Evolutionary conservation across 2,113 vertebrate genomes (phyloP).

Genomic region (Corvus hawaiiensis): DNA sequence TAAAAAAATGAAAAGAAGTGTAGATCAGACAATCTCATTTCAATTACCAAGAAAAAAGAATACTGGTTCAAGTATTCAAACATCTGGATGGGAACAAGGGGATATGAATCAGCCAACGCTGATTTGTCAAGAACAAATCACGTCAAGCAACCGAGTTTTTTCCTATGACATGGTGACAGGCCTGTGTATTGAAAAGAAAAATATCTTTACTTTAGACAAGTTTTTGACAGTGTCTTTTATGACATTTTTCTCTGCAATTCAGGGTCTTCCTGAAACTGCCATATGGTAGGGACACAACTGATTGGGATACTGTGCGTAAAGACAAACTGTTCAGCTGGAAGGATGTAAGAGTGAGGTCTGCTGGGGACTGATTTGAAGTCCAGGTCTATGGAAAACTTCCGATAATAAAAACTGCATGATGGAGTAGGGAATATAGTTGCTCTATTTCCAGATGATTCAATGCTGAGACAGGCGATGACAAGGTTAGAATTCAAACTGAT

Average conservation of each 20-base stretch:
- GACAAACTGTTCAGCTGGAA: conserved; percentile 6
- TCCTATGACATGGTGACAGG: conserved; percentile 6
- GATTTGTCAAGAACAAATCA: conserved; percentile 40
- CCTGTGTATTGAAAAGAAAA: conserved; percentile 8
- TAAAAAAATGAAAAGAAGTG: neutral
- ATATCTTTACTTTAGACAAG: neutral
- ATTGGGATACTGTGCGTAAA: neutral
- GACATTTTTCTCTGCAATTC: neutral
- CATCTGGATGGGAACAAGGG: neutral
- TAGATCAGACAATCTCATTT: neutral
- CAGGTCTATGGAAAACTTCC: neutral
- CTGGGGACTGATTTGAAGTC: neutral
- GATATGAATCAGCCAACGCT: neutral
- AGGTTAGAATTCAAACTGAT: neutral
- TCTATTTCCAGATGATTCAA: neutral
- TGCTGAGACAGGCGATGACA: neutral
- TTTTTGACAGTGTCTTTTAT: neutral
- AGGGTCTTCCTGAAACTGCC: neutral
- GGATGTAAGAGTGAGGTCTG: neutral
- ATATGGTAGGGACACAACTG: neutral
- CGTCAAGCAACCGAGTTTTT: neutral
- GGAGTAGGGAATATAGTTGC: neutral
- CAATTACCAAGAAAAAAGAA: neutral
- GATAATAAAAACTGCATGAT: neutral
- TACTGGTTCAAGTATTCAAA: neutral